Evolutionary conservation across 2,797 vertebrate genomes (phyloP), one percentile per base, ranked within the genome.

Genomic region (Sebastiscus albofasciatus): DNA sequence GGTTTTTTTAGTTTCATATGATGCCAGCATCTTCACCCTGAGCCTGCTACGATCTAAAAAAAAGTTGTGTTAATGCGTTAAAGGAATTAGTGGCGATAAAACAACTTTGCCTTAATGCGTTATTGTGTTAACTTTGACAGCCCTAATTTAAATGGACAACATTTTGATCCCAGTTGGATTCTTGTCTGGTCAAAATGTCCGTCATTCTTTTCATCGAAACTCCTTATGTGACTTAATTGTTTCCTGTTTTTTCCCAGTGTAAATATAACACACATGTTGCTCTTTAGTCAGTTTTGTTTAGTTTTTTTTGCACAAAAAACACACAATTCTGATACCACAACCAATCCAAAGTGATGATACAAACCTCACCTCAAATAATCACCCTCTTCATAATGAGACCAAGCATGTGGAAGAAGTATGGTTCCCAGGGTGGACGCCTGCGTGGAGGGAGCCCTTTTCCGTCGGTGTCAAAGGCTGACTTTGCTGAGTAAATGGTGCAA

Each of bases 401-500:
- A 83, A 80, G 75, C 73, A 75, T 74, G 75, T 75, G 74, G 67
- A 69, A 83, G 24, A 72, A 80, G 77, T 81, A 67, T 66, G 86
- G 77, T 93, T 94, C 90, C 89, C 92, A 94, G 81, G 81, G 74
- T 68, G 83, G 82, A 81, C 13, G 69, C 65, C 83, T 58, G 81
- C 56, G 24, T 72, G n/a, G 27, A 79, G 81, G 56, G 71, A 81
- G 58, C 78, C 72, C 67, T 75, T 71, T 74, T 81, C 87, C 80
- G 14, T 34, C 76, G 4, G 87, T 91, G 90, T 90, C 89, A 87
- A 89, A 91, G 83, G 75, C 88, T 90, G 93, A 94, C 91, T 92
- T 90, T 91, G 86, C 87, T 55, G 77, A 93, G 93, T 85, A 96
- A 96, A 96, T 94, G 93, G 93, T 93, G 92, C 93, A 46, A 91